phyloP scores from a whole-genome alignment of 1,140 invertebrate genomes.

The Drosophila oshimai region DNA sequence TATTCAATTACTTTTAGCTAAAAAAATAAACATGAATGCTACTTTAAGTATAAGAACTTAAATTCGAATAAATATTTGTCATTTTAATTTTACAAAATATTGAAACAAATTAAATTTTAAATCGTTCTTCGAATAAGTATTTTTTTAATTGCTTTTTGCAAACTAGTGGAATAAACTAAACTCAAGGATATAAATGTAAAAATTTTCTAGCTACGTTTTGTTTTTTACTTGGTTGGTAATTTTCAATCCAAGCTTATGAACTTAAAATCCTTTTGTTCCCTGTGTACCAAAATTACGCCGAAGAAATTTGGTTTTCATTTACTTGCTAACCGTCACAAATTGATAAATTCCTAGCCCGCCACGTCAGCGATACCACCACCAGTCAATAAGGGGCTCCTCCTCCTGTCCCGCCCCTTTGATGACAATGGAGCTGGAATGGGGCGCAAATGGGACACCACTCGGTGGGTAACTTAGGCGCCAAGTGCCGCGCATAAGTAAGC shows the following conservation, averaged over 20 bases:
- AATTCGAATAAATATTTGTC: too few relatives aligned
- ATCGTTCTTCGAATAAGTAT: too few relatives aligned
- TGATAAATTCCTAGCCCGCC: conserved; percentile 40
- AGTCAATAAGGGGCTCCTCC: conserved; percentile 16
- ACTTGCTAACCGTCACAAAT: conserved; percentile 23
- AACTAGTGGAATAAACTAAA: too few relatives aligned
- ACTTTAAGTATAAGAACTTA: too few relatives aligned
- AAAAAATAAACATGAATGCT: too few relatives aligned
- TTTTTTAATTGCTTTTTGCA: too few relatives aligned
- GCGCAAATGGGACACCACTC: conserved; percentile 3
- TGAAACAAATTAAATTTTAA: too few relatives aligned
- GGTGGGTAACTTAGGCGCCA: conserved; percentile 53
- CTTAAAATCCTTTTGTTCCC: neutral
- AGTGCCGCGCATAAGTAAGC: conserved; percentile 56
- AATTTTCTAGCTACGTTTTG: too few relatives aligned
- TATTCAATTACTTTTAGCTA: too few relatives aligned
- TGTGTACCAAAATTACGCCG: conserved; percentile 21
- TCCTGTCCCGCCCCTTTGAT: neutral
- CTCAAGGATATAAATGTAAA: too few relatives aligned
- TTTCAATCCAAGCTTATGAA: neutral
- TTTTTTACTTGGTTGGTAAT: too few relatives aligned
- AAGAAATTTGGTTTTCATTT: conserved; percentile 26
- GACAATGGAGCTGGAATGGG: neutral
- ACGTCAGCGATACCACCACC: conserved; percentile 36
- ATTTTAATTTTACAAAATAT: too few relatives aligned